Percentiles rank a stretch among this genome's conserved stretches.
These are phyloP conservation scores for Macaca fascicularis DNA, from an alignment of 2,113 vertebrate species.

Conservation along the genomic window T2T-MFA8v1.1 NC_088378.1:11731001-11731500, in stretches of 20 bases:
- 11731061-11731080: background rate
- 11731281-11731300: background rate
- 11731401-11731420: rapidly evolving
- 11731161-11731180: background rate
- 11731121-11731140: background rate
- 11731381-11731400: background rate
- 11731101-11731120: background rate
- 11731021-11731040: background rate
- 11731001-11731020: background rate
- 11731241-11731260: background rate
- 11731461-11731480: background rate
- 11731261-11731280: too few relatives aligned
- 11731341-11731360: background rate
- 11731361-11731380: background rate
- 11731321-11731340: background rate
- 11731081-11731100: background rate
- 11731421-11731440: background rate
- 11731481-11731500: background rate
- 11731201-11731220: rapidly evolving
- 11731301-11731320: background rate
- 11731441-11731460: background rate
- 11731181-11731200: background rate
- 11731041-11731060: background rate
- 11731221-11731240: background rate
- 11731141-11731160: background rate